A percentile compares a stretch with the other conserved stretches of the same genome.
phyloP scores from a whole-genome alignment of 2,113 vertebrate species.

The Loxodonta africana region DNA sequence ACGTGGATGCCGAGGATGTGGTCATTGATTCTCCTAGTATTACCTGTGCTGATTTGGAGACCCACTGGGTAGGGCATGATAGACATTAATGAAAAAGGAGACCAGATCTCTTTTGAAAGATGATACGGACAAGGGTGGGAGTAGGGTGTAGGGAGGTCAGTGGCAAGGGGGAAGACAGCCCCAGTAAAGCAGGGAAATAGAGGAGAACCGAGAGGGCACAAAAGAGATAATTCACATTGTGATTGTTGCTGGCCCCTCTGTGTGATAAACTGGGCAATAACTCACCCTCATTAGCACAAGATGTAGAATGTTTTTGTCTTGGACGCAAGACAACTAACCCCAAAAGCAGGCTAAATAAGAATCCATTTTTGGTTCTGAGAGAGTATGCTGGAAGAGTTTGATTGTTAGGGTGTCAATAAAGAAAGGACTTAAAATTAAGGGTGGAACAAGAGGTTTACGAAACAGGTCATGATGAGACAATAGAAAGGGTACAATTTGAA shows the following conservation, averaged over 20 bases:
- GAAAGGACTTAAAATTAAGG: conserved; percentile 20
- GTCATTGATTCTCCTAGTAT: neutral
- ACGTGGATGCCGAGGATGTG: neutral
- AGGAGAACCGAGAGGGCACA: neutral
- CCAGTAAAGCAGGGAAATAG: neutral
- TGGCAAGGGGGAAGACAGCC: neutral
- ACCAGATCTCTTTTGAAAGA: neutral
- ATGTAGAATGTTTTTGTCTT: neutral
- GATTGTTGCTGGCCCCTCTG: neutral
- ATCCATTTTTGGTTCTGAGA: neutral
- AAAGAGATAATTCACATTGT: neutral
- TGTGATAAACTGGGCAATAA: neutral
- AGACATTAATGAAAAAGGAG: neutral
- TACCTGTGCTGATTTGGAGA: neutral
- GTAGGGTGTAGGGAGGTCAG: neutral
- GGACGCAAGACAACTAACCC: neutral
- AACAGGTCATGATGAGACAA: neutral
- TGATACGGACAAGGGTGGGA: neutral
- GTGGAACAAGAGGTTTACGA: neutral
- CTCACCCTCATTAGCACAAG: neutral
- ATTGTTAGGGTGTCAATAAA: conserved; percentile 28
- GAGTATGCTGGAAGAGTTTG: neutral
- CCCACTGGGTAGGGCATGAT: neutral
- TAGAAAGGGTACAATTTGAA: neutral
- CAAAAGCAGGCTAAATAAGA: neutral